Evolutionary conservation across 92 coral and sea anemone species (phyloP), one percentile per base, ranked within the genome.

Genomic region (Plumapathes pennacea): DNA sequence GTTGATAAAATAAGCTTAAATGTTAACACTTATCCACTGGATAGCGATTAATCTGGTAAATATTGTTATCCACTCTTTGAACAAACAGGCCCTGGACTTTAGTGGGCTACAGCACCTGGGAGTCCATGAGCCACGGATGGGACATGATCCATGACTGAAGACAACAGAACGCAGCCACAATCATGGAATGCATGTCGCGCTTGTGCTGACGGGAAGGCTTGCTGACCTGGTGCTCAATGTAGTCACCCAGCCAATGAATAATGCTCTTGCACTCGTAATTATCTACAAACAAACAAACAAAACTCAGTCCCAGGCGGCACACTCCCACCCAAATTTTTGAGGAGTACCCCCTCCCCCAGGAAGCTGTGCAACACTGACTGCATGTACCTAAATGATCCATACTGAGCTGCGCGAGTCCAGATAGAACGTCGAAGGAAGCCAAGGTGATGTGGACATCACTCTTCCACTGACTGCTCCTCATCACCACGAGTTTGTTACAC

Each of bases 131-230:
- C 89, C 96, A 81, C 0, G 96, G 90, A 53, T 92, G 98, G 39
- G 96, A 90, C 76, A 83, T 82, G n/a, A 92, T 67, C 98, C 98
- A 92, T 0, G 90, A 70, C 63, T 88, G 84, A 39, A 92, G 68
- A 50, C 98, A 92, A 47, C 67, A 64, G 45, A 88, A 88, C 0
- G 98, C 90, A 10, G 94, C 98, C 7, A 92, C 98, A 47, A 92
- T 92, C 89, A 90, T 92, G 24, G 98, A 92, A 62, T 92, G 98
- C 0, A 92, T 79, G 63, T 92, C 96, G 36, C 98, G 96, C 24
- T 90, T 84, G 64, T 92, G 98, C 46, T 88, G 90, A 3, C 89
- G 85, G 23, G 98, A 96, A 13, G 95, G 95, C 38, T 92, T 89
- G 70, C 88, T 92, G 48, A 96, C 98, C 57, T 92, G 98, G 62